Conservation (phyloP, 2,888 invertebrate species). For the Nephrotoma guestfalica region DNA sequence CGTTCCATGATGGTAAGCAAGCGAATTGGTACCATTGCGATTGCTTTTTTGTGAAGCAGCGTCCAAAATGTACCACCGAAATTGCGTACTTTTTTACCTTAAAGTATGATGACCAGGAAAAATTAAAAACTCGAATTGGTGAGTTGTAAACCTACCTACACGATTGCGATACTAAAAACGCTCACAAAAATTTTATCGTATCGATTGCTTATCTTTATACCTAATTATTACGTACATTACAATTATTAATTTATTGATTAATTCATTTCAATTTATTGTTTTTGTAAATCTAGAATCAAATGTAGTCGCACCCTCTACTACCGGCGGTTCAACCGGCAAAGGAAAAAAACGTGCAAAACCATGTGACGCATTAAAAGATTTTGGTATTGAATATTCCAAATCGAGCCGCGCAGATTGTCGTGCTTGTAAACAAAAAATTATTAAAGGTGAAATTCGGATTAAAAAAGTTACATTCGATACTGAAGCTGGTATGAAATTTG, state of each 20-base stretch:
- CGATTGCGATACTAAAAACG: neutral
- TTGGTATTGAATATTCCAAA: slow-evolving; percentile 70
- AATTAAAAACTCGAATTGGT: slow-evolving; percentile 55
- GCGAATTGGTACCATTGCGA: slow-evolving; percentile 78
- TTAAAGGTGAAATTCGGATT: slow-evolving; percentile 47
- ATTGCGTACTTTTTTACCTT: slow-evolving; percentile 70
- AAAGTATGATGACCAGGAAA: slow-evolving; percentile 71
- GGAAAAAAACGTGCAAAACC: slow-evolving; percentile 31
- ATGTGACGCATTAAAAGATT: slow-evolving; percentile 42
- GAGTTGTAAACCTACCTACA: slow-evolving; percentile 16
- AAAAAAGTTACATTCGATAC: slow-evolving; percentile 75
- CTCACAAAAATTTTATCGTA: neutral
- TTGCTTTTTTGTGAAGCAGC: slow-evolving; percentile 76
- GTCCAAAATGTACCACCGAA: slow-evolving; percentile 57
- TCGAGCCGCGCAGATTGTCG: slow-evolving; percentile 65
- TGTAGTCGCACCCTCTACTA: slow-evolving; percentile 14
- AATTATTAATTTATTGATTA: slow-evolving; percentile 1
- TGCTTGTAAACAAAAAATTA: slow-evolving; percentile 74
- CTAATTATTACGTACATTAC: neutral
- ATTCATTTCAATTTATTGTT: neutral
- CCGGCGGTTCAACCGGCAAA: slow-evolving; percentile 34
- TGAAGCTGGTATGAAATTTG: slow-evolving; percentile 63
- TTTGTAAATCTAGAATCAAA: neutral
- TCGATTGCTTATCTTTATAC: neutral
- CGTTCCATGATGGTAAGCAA: slow-evolving; percentile 72